A percentile compares a stretch with the other conserved stretches of the same genome.
Evolutionary conservation across 1,140 invertebrate genomes (phyloP).

Genomic region (Euborellia annulipes): DNA sequence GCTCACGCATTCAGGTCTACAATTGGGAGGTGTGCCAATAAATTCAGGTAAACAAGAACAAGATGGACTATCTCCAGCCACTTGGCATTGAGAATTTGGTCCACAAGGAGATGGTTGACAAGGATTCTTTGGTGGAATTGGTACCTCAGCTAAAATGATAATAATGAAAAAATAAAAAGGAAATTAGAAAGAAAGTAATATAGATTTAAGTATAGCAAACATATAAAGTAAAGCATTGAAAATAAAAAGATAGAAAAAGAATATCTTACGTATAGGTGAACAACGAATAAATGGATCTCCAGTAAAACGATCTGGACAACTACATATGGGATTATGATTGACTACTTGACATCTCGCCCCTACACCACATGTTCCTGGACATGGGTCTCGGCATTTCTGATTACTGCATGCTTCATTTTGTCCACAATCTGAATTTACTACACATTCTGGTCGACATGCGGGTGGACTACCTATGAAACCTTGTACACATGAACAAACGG

Average conservation of each 20-base stretch:
- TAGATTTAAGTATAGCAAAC: too few species aligned
- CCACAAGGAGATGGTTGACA: slow-evolving; percentile 43
- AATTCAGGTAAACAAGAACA: slow-evolving; percentile 24
- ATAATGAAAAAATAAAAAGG: too few species aligned
- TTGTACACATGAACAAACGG: slow-evolving; percentile 27
- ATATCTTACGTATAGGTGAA: slow-evolving; percentile 27
- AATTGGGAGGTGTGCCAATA: slow-evolving; percentile 19
- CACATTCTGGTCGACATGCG: slow-evolving; percentile 14
- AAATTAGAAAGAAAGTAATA: too few species aligned
- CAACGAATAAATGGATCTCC: slow-evolving; percentile 54
- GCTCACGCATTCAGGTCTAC: slow-evolving; percentile 22
- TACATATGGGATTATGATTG: slow-evolving; percentile 56
- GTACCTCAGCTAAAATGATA: slow-evolving; percentile 1
- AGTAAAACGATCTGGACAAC: slow-evolving; percentile 43
- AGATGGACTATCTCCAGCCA: slow-evolving; percentile 17
- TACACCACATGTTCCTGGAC: slow-evolving; percentile 49
- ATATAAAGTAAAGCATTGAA: too few species aligned
- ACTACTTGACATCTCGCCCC: slow-evolving; percentile 54
- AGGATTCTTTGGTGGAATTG: slow-evolving; percentile 29
- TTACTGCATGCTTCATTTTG: slow-evolving; percentile 19
- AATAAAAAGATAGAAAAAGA: too few species aligned
- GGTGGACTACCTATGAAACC: slow-evolving; percentile 15
- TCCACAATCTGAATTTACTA: slow-evolving; percentile 25
- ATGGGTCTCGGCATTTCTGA: slow-evolving; percentile 24
- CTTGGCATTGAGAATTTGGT: slow-evolving; percentile 27